Conservation (phyloP, 2,888 invertebrate species). For the Ernsta delagoae region DNA sequence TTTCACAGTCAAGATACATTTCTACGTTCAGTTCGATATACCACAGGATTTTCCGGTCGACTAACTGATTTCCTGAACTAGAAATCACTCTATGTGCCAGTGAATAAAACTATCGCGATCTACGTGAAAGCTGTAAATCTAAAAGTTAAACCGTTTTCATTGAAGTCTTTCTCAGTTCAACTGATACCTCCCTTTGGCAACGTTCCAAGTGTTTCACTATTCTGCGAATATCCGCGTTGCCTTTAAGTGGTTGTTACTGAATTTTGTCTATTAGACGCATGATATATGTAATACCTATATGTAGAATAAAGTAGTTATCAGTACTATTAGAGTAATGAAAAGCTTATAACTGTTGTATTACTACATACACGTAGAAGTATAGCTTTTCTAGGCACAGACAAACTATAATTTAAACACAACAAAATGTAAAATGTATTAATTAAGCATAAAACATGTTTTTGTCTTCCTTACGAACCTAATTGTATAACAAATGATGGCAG, state of each 20-base stretch:
- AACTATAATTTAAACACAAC: too few relatives aligned
- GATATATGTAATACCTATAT: background rate
- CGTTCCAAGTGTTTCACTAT: slow-evolving; percentile 20
- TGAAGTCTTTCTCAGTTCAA: slow-evolving; percentile 7
- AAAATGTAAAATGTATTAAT: too few relatives aligned
- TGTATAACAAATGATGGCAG: too few relatives aligned
- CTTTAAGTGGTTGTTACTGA: slow-evolving; percentile 26
- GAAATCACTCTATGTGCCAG: background rate
- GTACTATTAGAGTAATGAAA: too few relatives aligned
- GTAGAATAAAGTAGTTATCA: too few relatives aligned
- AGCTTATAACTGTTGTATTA: too few relatives aligned
- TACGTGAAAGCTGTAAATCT: slow-evolving; percentile 15
- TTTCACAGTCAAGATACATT: too few relatives aligned
- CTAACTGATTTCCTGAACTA: background rate
- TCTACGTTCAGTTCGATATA: too few relatives aligned
- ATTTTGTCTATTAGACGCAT: background rate
- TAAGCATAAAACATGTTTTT: too few relatives aligned
- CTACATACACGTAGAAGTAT: too few relatives aligned
- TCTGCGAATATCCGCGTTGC: slow-evolving; percentile 20
- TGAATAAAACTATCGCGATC: slow-evolving; percentile 3
- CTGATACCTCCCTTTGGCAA: slow-evolving; percentile 22
- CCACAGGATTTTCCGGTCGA: background rate
- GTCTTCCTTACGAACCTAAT: too few relatives aligned
- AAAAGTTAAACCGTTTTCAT: slow-evolving; percentile 19
- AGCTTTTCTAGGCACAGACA: too few relatives aligned